These are phyloP conservation scores for Clistopyga incitator DNA, from an alignment of 2,888 invertebrate genomes.

Conservation along the genomic window DNA sequence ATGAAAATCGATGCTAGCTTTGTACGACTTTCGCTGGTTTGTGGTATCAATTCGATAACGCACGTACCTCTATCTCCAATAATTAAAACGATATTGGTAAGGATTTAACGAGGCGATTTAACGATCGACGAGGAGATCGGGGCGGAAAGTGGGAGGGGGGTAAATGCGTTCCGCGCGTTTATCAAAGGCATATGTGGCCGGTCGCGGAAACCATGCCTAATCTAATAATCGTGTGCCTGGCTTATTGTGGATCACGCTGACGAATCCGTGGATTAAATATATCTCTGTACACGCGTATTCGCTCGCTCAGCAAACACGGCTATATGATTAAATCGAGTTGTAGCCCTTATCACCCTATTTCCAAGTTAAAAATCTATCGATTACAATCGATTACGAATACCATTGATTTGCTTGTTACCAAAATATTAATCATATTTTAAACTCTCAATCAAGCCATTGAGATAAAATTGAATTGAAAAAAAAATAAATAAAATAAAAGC, in stretches of 20 bases:
- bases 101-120: constrained; percentile 67
- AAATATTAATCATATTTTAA: not conserved
- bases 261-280: constrained; percentile 63
- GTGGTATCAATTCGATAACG: constrained; percentile 64
- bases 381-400: constrained; percentile 14
- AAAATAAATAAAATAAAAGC: no score
- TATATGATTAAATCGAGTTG: constrained; percentile 51
- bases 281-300: constrained; percentile 32
- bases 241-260: constrained; percentile 58
- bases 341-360: constrained; percentile 32
- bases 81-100: constrained; percentile 72
- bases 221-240: constrained; percentile 62
- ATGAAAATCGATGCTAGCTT: constrained; percentile 31
- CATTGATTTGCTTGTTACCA: not conserved
- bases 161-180: constrained; percentile 30
- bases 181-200: constrained; percentile 32
- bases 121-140: constrained; percentile 46
- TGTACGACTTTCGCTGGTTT: constrained; percentile 18
- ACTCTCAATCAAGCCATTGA: not conserved
- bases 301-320: constrained; percentile 32
- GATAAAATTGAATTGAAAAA: no score
- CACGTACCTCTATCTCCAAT: constrained; percentile 61
- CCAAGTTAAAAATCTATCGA: not conserved
- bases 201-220: constrained; percentile 36
- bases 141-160: not conserved